Base-by-base conservation (phyloP, 2,113 vertebrate genomes). In the Mohoua ochrocephala region DNA sequence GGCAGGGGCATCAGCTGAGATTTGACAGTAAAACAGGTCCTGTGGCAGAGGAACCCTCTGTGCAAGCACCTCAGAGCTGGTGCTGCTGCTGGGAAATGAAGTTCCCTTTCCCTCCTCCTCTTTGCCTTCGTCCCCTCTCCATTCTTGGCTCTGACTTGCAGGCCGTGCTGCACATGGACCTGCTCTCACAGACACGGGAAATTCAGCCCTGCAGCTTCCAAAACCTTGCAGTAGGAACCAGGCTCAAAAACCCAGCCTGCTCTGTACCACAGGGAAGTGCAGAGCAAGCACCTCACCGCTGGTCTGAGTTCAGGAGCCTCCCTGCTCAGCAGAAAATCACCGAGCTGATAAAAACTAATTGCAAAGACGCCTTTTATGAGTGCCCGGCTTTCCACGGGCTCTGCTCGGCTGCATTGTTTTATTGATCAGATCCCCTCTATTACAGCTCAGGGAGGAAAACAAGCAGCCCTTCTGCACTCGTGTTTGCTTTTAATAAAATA, bases 401-500 rank as follows among this genome's bases (percentile, higher is more conserved):
- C 44, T 59, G 68, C 59, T 49, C 39, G 67, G 67, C 85, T 83
- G 54, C 13, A 22, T 35, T 67, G 64, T 42, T 54, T 75, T 67
- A 82, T 77, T 68, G 84, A 82, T 91, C 11, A 7, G 13, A 54
- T 86, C 49, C 31, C 30, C 20, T n/a, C 69, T 53, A 5, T 67
- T 77, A 4, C 1, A 85, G 63, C 53, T 80, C 42, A 9, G 20
- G n/a, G 69, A 93, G 68, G 82, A 87, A 93, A 92, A 39, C 78
- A 82, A 61, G 42, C 75, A 74, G 64, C 80, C 69, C 54, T 91
- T 64, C 77, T 80, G 68, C 57, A 10, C 35, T 84, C 21, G 69
- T 87, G 74, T 95, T 95, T 96, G 70, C 86, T 54, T 91, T 96
- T 93, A 87, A 95, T 97, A 79, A 93, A 85, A 78, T 6, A 45